Evolutionary conservation across 2,113 vertebrate genomes (phyloP).

Genomic region (Crotalus viridis): DNA sequence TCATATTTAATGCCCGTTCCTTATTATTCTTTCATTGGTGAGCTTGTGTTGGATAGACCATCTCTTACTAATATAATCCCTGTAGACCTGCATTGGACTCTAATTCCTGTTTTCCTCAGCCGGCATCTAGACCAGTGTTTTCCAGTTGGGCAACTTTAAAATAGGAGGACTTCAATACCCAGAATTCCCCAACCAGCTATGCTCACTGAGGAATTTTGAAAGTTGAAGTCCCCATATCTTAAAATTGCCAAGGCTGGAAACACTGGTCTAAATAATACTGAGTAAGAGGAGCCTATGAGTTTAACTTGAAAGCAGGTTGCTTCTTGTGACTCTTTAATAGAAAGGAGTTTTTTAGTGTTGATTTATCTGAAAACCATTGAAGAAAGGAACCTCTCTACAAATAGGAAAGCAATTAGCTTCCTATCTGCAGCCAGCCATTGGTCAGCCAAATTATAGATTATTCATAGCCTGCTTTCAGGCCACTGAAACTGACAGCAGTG

Average conservation of each 20-base stretch:
- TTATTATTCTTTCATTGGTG: neutral
- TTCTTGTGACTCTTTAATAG: neutral
- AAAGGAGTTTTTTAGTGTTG: neutral
- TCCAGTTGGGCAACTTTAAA: neutral
- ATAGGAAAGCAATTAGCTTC: neutral
- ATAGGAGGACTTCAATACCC: neutral
- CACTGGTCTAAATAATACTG: neutral
- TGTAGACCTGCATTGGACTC: neutral
- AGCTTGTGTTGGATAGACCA: neutral
- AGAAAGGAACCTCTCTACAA: neutral
- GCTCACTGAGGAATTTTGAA: neutral
- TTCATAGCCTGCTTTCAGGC: neutral
- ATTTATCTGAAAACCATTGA: neutral
- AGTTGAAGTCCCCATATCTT: neutral
- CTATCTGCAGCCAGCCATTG: neutral
- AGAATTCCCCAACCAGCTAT: neutral
- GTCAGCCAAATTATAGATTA: neutral
- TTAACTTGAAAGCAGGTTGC: neutral
- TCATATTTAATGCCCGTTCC: neutral
- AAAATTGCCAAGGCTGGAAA: neutral
- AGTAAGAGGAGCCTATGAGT: neutral
- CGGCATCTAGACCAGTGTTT: neutral
- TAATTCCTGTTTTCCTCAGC: neutral
- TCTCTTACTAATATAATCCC: neutral
- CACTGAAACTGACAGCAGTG: neutral